Evolutionary conservation across 2,888 invertebrate species (phyloP).

Genomic region (Metopia argyrocephala): DNA sequence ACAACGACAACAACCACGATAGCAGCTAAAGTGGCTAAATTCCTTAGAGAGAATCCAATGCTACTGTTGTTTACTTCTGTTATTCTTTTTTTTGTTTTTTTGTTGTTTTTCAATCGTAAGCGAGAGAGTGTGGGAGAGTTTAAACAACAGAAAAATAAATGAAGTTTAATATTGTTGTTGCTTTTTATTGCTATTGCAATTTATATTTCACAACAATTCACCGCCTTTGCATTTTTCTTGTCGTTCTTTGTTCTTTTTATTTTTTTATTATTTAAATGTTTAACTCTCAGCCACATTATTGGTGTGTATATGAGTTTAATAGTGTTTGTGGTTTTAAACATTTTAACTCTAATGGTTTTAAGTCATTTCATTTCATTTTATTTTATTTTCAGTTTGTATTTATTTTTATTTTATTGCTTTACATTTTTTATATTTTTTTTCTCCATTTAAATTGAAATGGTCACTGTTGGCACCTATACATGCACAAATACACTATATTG

Average conservation of each 20-base stretch:
- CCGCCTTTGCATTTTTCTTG: too few species aligned
- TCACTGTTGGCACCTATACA: slow-evolving; percentile 21
- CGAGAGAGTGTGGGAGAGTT: background rate
- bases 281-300: background rate
- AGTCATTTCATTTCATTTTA: slow-evolving; percentile 35
- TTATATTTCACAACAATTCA: slow-evolving; percentile 50
- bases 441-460: slow-evolving; percentile 28
- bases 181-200: background rate
- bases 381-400: background rate
- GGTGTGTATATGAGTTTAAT: background rate
- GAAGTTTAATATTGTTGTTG: background rate
- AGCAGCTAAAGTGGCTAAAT: slow-evolving; percentile 47
- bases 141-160: background rate
- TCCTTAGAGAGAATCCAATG: slow-evolving; percentile 25
- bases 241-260: slow-evolving; percentile 19
- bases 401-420: background rate
- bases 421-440: background rate
- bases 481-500: slow-evolving; percentile 37
- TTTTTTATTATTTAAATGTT: too few species aligned
- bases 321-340: slow-evolving; percentile 4
- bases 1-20: slow-evolving; percentile 30
- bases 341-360: slow-evolving; percentile 41
- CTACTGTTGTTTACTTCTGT: background rate
- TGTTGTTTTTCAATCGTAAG: background rate
- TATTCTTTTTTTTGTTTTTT: slow-evolving; percentile 5